phyloP scores from a whole-genome alignment of 2,888 invertebrate genomes.

The Rhagonycha lutea region DNA sequence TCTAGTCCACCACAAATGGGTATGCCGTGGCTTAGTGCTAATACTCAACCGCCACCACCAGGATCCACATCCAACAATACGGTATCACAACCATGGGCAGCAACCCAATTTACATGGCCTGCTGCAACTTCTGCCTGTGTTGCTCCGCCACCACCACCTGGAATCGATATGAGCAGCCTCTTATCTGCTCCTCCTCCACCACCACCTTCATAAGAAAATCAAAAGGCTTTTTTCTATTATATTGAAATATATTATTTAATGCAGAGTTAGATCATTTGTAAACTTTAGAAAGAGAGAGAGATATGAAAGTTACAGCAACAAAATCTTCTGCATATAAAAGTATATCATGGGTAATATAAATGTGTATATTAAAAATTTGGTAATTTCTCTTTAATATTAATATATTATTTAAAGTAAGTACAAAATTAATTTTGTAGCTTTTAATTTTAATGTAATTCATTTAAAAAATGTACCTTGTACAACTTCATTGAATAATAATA shows the following conservation, averaged over 20 bases:
- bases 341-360: neutral
- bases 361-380: neutral
- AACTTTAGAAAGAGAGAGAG: neutral
- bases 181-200: slow-evolving; percentile 73
- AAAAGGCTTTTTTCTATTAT: neutral
- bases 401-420: neutral
- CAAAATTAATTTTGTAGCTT: neutral
- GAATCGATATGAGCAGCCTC: slow-evolving; percentile 61
- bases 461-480: neutral
- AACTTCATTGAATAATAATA: neutral
- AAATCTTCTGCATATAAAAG: neutral
- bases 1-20: slow-evolving; percentile 54
- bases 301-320: neutral
- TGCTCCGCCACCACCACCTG: slow-evolving; percentile 56
- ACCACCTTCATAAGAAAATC: slow-evolving; percentile 55
- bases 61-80: slow-evolving; percentile 43
- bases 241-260: neutral
- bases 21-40: slow-evolving; percentile 62
- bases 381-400: too few relatives aligned
- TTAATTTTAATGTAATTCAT: neutral
- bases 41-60: slow-evolving; percentile 59
- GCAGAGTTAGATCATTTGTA: neutral
- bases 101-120: slow-evolving; percentile 57
- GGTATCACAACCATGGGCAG: slow-evolving; percentile 41
- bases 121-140: slow-evolving; percentile 54